These are phyloP conservation scores for Hystrix brachyura DNA, from an alignment of 2,113 vertebrate genomes.

Conservation along the genomic window DNA sequence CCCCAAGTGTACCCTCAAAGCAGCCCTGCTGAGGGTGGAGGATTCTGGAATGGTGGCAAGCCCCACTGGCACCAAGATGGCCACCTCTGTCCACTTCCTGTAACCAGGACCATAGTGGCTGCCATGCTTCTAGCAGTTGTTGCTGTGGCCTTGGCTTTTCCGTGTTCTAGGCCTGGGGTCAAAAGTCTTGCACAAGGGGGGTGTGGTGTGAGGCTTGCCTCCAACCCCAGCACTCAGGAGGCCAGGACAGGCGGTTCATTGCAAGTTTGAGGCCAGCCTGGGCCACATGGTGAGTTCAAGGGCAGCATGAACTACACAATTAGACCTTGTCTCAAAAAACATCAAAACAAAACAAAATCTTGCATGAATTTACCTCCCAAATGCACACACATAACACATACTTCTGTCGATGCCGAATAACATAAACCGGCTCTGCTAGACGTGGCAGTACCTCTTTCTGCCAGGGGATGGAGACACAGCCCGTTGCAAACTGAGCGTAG, in stretches of 20 bases:
- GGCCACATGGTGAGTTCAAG: neutral
- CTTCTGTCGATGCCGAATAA: neutral
- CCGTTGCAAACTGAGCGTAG: constrained; percentile 95
- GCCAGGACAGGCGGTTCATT: neutral
- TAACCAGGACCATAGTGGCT: neutral
- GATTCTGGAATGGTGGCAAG: neutral
- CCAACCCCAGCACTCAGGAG: neutral
- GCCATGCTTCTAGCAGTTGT: neutral
- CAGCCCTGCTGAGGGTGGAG: neutral
- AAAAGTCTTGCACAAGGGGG: neutral
- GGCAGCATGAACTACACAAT: neutral
- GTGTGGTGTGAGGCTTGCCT: neutral
- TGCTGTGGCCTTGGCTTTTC: neutral
- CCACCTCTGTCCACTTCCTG: neutral
- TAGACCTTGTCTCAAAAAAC: neutral
- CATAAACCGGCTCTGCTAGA: neutral
- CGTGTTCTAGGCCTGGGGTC: neutral
- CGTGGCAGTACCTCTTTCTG: constrained; percentile 94
- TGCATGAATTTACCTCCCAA: neutral
- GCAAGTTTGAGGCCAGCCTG: neutral
- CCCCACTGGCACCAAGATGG: neutral
- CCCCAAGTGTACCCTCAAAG: neutral
- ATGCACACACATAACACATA: neutral
- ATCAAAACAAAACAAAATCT: neutral
- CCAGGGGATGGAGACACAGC: constrained; percentile 97